phyloP scores from a whole-genome alignment of 64 coral and sea anemone genomes.

The Trachythela sp. region DNA sequence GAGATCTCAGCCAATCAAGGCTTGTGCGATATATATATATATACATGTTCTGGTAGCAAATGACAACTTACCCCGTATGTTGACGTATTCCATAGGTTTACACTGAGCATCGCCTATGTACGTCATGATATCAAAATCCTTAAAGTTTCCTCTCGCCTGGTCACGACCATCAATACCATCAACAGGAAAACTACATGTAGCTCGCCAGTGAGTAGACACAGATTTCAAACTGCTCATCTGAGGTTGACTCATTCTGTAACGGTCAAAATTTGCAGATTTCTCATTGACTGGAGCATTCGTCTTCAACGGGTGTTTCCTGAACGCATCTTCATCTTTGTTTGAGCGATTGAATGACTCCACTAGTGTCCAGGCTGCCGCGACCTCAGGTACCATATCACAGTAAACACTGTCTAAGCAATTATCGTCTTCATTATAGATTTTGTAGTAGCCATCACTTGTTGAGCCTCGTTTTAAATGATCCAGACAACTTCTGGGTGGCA shows the following conservation, averaged over 20 bases:
- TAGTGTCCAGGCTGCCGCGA: slow-evolving; percentile 10
- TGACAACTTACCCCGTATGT: neutral
- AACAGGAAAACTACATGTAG: neutral
- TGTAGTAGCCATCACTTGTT: neutral
- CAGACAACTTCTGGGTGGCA: neutral
- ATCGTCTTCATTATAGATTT: neutral
- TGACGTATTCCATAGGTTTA: slow-evolving; percentile 36
- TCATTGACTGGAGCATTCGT: neutral
- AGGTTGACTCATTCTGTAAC: neutral
- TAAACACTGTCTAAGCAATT: neutral
- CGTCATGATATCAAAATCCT: slow-evolving; percentile 16
- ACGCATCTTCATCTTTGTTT: neutral
- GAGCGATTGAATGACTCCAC: neutral
- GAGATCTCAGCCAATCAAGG: too few relatives aligned
- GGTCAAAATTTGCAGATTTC: neutral
- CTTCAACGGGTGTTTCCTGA: neutral
- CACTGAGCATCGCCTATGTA: neutral
- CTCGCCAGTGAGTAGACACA: too few relatives aligned
- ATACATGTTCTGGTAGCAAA: neutral
- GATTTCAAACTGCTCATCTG: neutral
- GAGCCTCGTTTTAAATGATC: neutral
- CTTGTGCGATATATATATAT: too few relatives aligned
- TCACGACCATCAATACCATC: neutral
- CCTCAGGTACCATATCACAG: neutral
- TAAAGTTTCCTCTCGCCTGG: slow-evolving; percentile 28